Conservation (phyloP, 2,797 vertebrate genomes). For the Sebastes matsubarae region DNA sequence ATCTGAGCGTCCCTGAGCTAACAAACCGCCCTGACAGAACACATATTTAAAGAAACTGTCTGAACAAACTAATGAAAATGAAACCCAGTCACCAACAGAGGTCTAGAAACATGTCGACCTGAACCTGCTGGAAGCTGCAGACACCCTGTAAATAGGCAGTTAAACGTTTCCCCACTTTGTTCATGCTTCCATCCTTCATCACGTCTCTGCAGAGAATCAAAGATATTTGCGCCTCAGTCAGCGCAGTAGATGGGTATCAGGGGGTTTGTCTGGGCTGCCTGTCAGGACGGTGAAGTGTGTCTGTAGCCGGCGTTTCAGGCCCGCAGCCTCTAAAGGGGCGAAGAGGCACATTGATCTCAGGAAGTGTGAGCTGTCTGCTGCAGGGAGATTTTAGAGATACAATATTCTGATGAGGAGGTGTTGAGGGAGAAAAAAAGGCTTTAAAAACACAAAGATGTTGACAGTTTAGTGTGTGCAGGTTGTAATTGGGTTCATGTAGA, state of each 20-base stretch:
- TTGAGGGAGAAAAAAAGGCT: neutral
- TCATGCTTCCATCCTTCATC: slow-evolving; percentile 2
- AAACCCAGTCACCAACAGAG: neutral
- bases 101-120: neutral
- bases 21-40: neutral
- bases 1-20: neutral
- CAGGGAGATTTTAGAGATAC: neutral
- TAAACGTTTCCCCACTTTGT: neutral
- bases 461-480: neutral
- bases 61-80: neutral
- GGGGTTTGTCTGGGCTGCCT: neutral
- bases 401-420: slow-evolving; percentile 19
- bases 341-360: neutral
- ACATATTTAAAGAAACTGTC: neutral
- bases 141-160: neutral
- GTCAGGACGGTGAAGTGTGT: slow-evolving; percentile 5
- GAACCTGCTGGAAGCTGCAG: neutral
- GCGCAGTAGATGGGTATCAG: neutral
- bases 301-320: neutral
- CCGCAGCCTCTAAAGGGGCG: neutral
- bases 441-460: neutral
- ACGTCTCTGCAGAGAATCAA: slow-evolving; percentile 1
- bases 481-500: neutral
- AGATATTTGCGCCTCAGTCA: neutral
- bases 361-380: slow-evolving; percentile 14